These are phyloP conservation scores for Lepidurus packardi DNA, from an alignment of 1,140 invertebrate species.

Conservation along the genomic window DNA sequence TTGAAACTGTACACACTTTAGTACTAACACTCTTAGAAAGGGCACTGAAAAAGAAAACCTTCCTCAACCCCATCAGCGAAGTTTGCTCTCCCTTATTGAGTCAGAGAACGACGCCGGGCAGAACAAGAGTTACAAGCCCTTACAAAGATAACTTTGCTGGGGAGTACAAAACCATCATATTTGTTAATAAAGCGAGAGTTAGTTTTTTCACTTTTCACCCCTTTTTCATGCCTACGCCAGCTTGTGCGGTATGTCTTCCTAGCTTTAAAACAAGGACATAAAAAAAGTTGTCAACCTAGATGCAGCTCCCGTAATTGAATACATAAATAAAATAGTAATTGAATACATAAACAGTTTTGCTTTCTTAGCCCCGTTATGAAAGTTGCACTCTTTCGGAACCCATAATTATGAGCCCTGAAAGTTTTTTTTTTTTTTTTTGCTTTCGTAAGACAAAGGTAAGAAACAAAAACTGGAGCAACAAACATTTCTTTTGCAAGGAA, in stretches of 20 bases:
- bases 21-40: too few species aligned
- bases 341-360: not conserved
- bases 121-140: not conserved
- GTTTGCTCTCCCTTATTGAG: not conserved
- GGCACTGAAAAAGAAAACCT: too few species aligned
- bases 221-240: too few species aligned
- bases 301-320: not conserved
- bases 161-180: not conserved
- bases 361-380: not conserved
- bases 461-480: not conserved
- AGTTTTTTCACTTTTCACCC: not conserved
- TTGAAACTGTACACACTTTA: too few species aligned
- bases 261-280: not conserved
- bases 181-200: not conserved
- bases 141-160: not conserved
- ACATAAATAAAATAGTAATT: not conserved
- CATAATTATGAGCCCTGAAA: not conserved
- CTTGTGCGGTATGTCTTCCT: too few species aligned
- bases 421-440: not conserved
- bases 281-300: not conserved
- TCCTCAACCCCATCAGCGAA: not conserved
- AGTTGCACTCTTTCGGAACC: not conserved
- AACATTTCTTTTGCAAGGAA: not conserved
- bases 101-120: not conserved
- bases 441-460: not conserved